Evolutionary conservation across 2,113 vertebrate species (phyloP), one percentile per base, ranked within the genome.

Genomic region (Connochaetes taurinus): DNA sequence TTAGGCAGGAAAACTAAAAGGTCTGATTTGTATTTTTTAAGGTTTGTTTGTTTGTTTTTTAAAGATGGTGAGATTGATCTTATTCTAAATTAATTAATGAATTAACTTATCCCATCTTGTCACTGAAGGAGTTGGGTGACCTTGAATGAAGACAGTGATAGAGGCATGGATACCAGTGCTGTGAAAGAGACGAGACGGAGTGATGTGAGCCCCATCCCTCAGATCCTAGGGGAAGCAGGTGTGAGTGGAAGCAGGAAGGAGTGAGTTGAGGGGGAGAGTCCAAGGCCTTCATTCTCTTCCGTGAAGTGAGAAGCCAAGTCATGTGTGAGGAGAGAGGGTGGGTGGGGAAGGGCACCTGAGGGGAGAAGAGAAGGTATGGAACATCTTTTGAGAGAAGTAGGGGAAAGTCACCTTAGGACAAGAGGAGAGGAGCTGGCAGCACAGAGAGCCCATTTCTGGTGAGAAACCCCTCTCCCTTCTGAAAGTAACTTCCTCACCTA

Each of bases 1-100:
- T 74, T 31, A 82, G 62, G 50, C 40, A 58, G 84, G 52, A 90
- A 95, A 87, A 40, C 33, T 11, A 50, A 11, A 60, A 6, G 1
- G 27, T 80, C 74, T 86, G 86, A 95, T 74, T 90, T 67, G 43
- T 47, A 67, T 25, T 90, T 92, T 89, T 85, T 74, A 97, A 96
- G 76, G 33, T 58, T 87, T 21, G 14, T 78, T 87, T 95, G 19
- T 50, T 81, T 91, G 17, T 21, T 92, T 89, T 71, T 71, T 12
- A 23, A 8, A 95, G 45, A n/a, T 12, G 43, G n/a, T 45, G 53
- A 81, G 57, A 85, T 62, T 33, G 52, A 87, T 52, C 40, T 67
- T 33, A 29, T 83, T 86, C 55, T 74, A 71, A 78, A 45, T 82
- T 92, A 16, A 89, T 78, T 45, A 60, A 76, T 25, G 3, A 60